A percentile compares a stretch with the other conserved stretches of the same genome.
Evolutionary conservation across 2,888 invertebrate species (phyloP).

Genomic region (Drosophila rubida): DNA sequence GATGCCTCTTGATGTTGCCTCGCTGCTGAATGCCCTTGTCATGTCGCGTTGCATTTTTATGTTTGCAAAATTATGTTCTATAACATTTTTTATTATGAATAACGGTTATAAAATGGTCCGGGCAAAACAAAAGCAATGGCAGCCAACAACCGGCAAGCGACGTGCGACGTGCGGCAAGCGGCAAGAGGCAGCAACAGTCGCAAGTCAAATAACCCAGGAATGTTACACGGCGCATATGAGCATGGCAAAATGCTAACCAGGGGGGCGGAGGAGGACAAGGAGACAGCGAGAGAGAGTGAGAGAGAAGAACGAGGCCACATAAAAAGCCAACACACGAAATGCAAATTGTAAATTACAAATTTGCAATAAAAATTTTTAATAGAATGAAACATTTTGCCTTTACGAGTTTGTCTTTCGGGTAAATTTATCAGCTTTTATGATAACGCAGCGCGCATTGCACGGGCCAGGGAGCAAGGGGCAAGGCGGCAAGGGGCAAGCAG

Average conservation of each 20-base stretch:
- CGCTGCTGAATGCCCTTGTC: constrained; percentile 27
- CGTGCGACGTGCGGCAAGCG: neutral
- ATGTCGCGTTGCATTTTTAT: constrained; percentile 78
- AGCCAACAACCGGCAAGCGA: neutral
- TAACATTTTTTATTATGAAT: constrained; percentile 80
- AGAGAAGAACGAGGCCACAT: constrained; percentile 44
- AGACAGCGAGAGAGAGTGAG: neutral
- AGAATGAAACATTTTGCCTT: constrained; percentile 82
- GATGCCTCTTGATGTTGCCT: constrained; percentile 19
- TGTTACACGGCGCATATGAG: constrained; percentile 42
- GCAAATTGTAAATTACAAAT: constrained; percentile 84
- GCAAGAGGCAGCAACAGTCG: constrained; percentile 60
- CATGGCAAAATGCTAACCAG: neutral
- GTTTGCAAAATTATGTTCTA: constrained; percentile 82
- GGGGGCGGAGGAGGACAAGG: neutral
- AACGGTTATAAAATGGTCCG: constrained; percentile 76
- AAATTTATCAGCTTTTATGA: constrained; percentile 80
- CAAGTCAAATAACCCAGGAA: constrained; percentile 61
- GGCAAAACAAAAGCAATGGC: constrained; percentile 60
- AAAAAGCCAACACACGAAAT: constrained; percentile 79
- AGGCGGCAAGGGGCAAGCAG: neutral
- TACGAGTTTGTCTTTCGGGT: constrained; percentile 78
- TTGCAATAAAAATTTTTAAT: constrained; percentile 84
- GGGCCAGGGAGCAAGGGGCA: neutral
- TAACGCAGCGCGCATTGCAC: constrained; percentile 41